Percentiles rank a stretch among this genome's conserved stretches.
phyloP scores from a whole-genome alignment of 2,888 invertebrate genomes.

The Caenorhabditis zanzibari region DNA sequence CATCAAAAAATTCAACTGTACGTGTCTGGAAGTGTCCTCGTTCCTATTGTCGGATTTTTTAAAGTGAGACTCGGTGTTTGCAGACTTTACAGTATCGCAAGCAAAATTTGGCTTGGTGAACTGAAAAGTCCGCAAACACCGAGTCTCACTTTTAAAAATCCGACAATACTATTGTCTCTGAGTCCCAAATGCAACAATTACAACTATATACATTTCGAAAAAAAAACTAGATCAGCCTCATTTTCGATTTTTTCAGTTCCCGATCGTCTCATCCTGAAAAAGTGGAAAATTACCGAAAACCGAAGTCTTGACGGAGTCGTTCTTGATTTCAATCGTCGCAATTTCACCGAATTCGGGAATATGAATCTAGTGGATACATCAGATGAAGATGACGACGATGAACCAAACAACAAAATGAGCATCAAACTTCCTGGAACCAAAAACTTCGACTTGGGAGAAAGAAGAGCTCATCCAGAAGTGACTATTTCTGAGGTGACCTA shows the following conservation, averaged over 20 bases:
- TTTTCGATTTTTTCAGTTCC: slow-evolving; percentile 86
- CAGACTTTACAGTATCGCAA: too few species aligned
- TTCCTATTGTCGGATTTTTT: too few species aligned
- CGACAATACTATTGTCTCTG: too few species aligned
- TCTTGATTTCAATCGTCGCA: slow-evolving; percentile 92
- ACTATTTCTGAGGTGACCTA: slow-evolving; percentile 91
- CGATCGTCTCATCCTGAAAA: slow-evolving; percentile 91
- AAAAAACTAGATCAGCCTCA: too few species aligned
- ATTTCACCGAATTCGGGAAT: slow-evolving; percentile 96
- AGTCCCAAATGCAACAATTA: too few species aligned
- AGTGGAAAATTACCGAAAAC: slow-evolving; percentile 95
- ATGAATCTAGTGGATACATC: slow-evolving; percentile 89
- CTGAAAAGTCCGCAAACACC: too few species aligned
- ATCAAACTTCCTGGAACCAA: slow-evolving; percentile 90
- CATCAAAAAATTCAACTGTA: too few species aligned
- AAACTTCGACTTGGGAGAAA: slow-evolving; percentile 90
- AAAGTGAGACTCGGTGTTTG: too few species aligned
- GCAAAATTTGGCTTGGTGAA: too few species aligned
- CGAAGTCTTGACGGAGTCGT: slow-evolving; percentile 94
- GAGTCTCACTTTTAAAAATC: too few species aligned
- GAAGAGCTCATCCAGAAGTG: slow-evolving; percentile 92
- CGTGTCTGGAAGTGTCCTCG: too few species aligned
- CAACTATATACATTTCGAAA: too few species aligned
- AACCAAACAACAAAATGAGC: slow-evolving; percentile 49
- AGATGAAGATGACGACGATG: slow-evolving; percentile 88